Evolutionary conservation across 2,113 vertebrate species (phyloP).

Genomic region (Tonatia bakeri): DNA sequence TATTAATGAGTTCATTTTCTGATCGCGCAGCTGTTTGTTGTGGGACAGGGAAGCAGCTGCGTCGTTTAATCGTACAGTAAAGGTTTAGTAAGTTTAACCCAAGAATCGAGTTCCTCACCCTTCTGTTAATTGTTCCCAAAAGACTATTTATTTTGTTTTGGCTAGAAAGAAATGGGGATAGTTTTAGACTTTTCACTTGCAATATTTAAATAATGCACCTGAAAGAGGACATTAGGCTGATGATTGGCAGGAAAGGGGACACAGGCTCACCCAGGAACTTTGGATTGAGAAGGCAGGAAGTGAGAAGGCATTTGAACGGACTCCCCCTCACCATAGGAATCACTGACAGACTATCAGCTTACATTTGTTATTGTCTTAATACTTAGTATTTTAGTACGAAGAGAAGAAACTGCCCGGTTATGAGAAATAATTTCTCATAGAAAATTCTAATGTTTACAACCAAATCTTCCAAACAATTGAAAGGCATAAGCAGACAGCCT

Average conservation of each 20-base stretch:
- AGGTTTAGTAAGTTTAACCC: background rate
- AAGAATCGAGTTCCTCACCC: background rate
- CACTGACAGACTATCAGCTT: background rate
- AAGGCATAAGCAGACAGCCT: background rate
- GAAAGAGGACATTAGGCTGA: background rate
- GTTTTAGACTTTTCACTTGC: background rate
- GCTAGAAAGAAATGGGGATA: background rate
- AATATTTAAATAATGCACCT: background rate
- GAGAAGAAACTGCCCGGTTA: background rate
- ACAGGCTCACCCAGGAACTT: background rate
- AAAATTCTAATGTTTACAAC: constrained; percentile 4
- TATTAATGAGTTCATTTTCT: background rate
- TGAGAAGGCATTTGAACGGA: background rate
- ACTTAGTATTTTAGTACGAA: background rate
- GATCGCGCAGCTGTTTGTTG: background rate
- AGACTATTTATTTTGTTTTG: background rate
- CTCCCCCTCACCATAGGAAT: background rate
- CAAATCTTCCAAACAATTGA: background rate
- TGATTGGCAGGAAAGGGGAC: background rate
- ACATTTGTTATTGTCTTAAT: background rate
- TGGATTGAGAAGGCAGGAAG: background rate
- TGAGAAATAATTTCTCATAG: background rate
- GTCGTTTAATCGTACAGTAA: background rate
- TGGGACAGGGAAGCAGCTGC: background rate
- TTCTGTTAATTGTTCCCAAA: background rate